phyloP scores from a whole-genome alignment of 2,113 vertebrate species.

The Mormyrus lacerda region DNA sequence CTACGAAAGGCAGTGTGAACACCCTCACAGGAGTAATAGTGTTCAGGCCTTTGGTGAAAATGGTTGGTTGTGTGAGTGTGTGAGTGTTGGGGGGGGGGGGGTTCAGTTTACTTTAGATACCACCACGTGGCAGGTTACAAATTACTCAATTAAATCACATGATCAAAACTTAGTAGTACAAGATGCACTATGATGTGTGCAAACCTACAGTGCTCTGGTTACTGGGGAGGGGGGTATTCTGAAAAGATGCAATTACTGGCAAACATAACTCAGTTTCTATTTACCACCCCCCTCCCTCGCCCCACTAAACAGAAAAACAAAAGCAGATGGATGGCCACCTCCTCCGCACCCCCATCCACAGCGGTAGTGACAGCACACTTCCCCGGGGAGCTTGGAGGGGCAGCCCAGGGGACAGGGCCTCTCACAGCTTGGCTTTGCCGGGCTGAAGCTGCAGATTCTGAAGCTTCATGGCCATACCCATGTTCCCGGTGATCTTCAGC shows the following conservation, averaged over 20 bases:
- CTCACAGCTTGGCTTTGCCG: constrained; percentile 83
- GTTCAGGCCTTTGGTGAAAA: not conserved
- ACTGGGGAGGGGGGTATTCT: not conserved
- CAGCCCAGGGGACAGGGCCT: not conserved
- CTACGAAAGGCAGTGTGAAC: constrained; percentile 1
- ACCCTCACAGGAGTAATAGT: not conserved
- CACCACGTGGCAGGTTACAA: not conserved
- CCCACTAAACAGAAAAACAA: not conserved
- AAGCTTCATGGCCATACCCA: constrained; percentile 91
- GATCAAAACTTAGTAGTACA: constrained; percentile 2
- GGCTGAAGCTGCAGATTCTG: constrained; percentile 78
- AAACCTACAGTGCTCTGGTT: constrained; percentile 7
- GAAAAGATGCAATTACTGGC: not conserved
- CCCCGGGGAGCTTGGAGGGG: not conserved
- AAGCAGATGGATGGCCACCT: not conserved
- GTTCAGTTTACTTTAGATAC: not conserved
- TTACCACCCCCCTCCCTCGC: too few species aligned
- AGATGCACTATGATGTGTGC: constrained; percentile 5
- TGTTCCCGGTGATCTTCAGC: constrained; percentile 85
- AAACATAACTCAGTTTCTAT: not conserved
- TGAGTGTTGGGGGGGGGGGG: not conserved
- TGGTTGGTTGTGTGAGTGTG: not conserved
- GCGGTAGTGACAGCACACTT: not conserved
- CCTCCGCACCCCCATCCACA: not conserved
- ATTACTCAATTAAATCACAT: not conserved